phyloP scores from a whole-genome alignment of 92 coral and sea anemone genomes.

The Galaxea fascicularis region DNA sequence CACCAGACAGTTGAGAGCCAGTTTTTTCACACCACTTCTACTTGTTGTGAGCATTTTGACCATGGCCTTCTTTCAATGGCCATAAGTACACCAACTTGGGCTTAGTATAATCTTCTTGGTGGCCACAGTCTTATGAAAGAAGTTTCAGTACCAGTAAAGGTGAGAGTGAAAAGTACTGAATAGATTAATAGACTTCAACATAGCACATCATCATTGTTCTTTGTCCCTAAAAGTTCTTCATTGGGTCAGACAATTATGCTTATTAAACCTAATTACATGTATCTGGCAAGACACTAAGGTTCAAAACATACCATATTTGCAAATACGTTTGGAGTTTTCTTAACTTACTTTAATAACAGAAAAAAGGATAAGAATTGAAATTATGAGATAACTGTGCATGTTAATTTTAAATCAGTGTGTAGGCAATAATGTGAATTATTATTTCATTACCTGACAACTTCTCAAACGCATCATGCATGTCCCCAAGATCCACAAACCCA shows the following conservation, averaged over 20 bases:
- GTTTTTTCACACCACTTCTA: neutral
- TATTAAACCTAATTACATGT: too few species aligned
- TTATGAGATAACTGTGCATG: neutral
- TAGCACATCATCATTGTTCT: neutral
- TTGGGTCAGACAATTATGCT: too few species aligned
- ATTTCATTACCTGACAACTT: constrained; percentile 30
- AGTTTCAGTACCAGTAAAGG: neutral
- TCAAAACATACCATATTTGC: neutral
- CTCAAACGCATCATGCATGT: constrained; percentile 32
- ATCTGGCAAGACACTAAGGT: neutral
- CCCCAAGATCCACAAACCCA: constrained; percentile 50
- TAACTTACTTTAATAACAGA: neutral
- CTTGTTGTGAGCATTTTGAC: neutral
- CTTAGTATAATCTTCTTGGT: neutral
- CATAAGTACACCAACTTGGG: neutral
- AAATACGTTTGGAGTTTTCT: neutral
- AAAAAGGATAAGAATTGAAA: neutral
- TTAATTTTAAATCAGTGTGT: neutral
- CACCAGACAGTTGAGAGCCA: neutral
- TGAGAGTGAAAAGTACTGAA: neutral
- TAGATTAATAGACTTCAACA: neutral
- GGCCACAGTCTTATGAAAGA: neutral
- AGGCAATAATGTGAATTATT: neutral
- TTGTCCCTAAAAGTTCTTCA: neutral
- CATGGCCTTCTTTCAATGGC: neutral